These are phyloP conservation scores for Perodicticus potto DNA, from an alignment of 2,797 vertebrate species.

Conservation along the genomic window DNA sequence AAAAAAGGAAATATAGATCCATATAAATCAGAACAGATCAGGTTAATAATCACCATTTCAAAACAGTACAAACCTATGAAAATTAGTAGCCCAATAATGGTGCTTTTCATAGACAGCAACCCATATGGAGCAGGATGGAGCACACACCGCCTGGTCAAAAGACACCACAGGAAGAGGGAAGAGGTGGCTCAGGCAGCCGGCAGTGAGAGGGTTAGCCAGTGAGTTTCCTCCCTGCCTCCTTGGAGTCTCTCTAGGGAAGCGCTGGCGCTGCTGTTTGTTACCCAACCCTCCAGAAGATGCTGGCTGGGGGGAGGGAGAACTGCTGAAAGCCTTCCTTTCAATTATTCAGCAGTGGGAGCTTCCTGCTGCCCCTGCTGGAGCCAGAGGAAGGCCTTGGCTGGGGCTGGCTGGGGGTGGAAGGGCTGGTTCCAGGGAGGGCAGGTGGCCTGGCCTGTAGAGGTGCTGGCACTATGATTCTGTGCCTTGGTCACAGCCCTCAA, in stretches of 20 bases:
- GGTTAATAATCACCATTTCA: neutral
- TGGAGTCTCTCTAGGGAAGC: slow-evolving; percentile 66
- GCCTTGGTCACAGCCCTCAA: neutral
- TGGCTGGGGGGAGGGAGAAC: slow-evolving; percentile 18
- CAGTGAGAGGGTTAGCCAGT: slow-evolving; percentile 11
- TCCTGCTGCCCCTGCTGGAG: slow-evolving; percentile 64
- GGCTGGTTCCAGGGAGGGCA: neutral
- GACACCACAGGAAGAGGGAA: neutral
- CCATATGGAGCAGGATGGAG: fast-evolving
- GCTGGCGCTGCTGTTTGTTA: slow-evolving; percentile 72
- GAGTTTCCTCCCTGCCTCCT: slow-evolving; percentile 43
- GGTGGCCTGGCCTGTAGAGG: neutral
- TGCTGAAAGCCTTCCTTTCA: slow-evolving; percentile 76
- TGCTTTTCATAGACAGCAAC: neutral
- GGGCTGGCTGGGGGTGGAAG: neutral
- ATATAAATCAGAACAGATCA: neutral
- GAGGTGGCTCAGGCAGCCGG: neutral
- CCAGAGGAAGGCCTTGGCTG: slow-evolving; percentile 37
- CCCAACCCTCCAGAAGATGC: slow-evolving; percentile 73
- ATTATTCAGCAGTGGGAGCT: slow-evolving; percentile 81
- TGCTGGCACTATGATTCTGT: neutral
- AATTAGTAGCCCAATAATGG: neutral
- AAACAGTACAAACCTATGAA: neutral
- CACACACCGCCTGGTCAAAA: neutral
- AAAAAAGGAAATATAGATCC: neutral